Base-by-base conservation (phyloP, 1,140 invertebrate species). In the Diabrotica undecimpunctata region DNA sequence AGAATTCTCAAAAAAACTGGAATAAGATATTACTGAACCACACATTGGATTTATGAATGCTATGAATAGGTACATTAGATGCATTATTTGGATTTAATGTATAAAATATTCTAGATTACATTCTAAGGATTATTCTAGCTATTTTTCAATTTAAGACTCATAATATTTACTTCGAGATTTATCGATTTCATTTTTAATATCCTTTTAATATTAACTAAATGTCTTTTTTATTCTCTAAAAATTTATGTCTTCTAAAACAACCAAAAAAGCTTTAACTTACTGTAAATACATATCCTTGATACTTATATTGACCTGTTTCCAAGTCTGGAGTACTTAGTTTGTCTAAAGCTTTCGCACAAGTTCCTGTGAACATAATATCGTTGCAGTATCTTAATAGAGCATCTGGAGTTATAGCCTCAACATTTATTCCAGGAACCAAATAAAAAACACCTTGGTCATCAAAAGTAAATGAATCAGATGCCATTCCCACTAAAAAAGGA, bases 281-380 rank as follows among this genome's bases (percentile, higher is more conserved):
- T n/a, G 61, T 65, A 69, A 74, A 77, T 46, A 78, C 71, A 62
- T 72, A 75, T 51, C 77, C 77, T 2, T 71, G 63, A 65, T 71
- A 66, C 62, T 72, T 70, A 41, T 72, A 69, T 64, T 70, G 72
- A 10, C 68, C 65, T 2, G 67, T 70, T 52, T 61, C 61, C 12
- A 64, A 51, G 69, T 73, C 61, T 13, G 64, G 67, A 7, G 68
- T 70, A 50, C 68, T 69, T 54, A 78, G 67, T 59, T 74, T 55
- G 62, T 70, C 65, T 52, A 78, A 67, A 13, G 68, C 72, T 64
- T 71, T 72, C 58, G 76, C 77, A 69, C 74, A 78, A 13, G 65
- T 67, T 62, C 74, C 73, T 65, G 67, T 70, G 37, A 74, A 69
- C 8, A 75, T 52, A 41, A 78, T 69, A 62, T 73, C 69, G 50